A percentile compares a stretch with the other conserved stretches of the same genome.
Conservation (phyloP, 1,140 invertebrate species). For the Pogonomyrmex barbatus region DNA sequence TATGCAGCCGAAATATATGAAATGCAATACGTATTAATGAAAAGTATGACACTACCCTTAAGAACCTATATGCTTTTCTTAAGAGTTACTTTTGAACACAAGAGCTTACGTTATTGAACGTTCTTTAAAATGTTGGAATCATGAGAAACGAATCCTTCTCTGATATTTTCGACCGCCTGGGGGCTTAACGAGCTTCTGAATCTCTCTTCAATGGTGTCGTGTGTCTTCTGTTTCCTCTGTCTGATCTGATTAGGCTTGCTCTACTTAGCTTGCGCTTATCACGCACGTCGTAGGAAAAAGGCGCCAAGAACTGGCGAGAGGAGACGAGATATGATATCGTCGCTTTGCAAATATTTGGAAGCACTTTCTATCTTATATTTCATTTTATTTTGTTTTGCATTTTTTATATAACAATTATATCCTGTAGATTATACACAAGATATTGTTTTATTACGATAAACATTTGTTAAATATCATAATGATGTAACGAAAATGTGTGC, state of each 20-base stretch:
- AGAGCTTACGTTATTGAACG: background rate
- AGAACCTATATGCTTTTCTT: slow-evolving; percentile 30
- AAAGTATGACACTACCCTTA: slow-evolving; percentile 20
- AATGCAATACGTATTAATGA: slow-evolving; percentile 7
- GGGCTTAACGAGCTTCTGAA: slow-evolving; percentile 68
- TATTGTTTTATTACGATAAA: background rate
- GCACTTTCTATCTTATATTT: slow-evolving; percentile 12
- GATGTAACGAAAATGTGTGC: background rate
- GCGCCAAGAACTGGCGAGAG: background rate
- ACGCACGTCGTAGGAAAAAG: slow-evolving; percentile 48
- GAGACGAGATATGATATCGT: slow-evolving; percentile 40
- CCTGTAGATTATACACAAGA: background rate
- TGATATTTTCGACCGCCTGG: slow-evolving; percentile 65
- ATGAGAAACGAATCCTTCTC: slow-evolving; percentile 20
- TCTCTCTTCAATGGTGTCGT: slow-evolving; percentile 71
- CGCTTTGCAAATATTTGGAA: slow-evolving; percentile 35
- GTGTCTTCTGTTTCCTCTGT: slow-evolving; percentile 72
- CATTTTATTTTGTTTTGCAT: slow-evolving; percentile 10
- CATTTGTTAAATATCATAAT: background rate
- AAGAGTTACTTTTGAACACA: background rate
- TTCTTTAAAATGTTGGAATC: background rate
- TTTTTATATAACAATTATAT: slow-evolving; percentile 3
- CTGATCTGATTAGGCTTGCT: slow-evolving; percentile 70
- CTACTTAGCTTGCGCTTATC: slow-evolving; percentile 72
- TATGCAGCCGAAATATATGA: background rate